Base-by-base conservation (phyloP, 1,140 invertebrate genomes). In the Macrostomum lignano region DNA sequence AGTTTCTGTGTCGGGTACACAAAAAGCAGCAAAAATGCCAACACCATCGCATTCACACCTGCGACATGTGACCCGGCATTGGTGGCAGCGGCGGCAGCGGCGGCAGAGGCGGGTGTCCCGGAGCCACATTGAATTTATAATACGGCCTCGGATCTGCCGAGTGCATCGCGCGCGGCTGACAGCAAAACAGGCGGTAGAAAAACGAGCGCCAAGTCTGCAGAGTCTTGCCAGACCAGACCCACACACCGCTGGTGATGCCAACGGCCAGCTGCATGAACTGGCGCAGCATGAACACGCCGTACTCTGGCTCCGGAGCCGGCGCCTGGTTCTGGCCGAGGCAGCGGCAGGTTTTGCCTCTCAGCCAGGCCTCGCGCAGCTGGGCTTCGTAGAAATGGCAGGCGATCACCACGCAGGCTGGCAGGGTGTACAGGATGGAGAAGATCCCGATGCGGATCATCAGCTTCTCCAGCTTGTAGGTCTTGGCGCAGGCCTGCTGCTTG, bases 321-420 rank as follows among this genome's bases (percentile, higher is more conserved):
- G n/a, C n/a, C n/a, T n/a, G n/a, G n/a, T 33, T 43, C 21, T 37
- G 33, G 17, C 36, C 38, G 37, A 44, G 37, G 40, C 71, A 75
- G 0, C 67, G 65, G 50, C 74, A 78, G 10, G 45, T 55, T 21
- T 44, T 38, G 7, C 68, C 67, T 36, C 61, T 61, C 45, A 81
- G 65, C 73, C 67, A 53, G 65, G 65, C 42, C 11, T 49, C 42
- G 2, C 60, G 44, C 30, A 49, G 47, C 9, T 67, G 65, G 57
- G 82, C 78, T 45, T 67, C 64, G 46, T 67, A 65, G 21, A 62
- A 45, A 63, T 66, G 24, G 62, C 67, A 63, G 17, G 50, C 61
- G 37, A 60, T 63, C 2, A 68, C 65, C 17, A 67, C 55, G 3
- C 54, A 49, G 3, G 59, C 55, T 5, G 65, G 63, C 2, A 65